These are phyloP conservation scores for Sphyrna mokarran DNA, from an alignment of 2,113 vertebrate species.

Conservation along the genomic window DNA sequence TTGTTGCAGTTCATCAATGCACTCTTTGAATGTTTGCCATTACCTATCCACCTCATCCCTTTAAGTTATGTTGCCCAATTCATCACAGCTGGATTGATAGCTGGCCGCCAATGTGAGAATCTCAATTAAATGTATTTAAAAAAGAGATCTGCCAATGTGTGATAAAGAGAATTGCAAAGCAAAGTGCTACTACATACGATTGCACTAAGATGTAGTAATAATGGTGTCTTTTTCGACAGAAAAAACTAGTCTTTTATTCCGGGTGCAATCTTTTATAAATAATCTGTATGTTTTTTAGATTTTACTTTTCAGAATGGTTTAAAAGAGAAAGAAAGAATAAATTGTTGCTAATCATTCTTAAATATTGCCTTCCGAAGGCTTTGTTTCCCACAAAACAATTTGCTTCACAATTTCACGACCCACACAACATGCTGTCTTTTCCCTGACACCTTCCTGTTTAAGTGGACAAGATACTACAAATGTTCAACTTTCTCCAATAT, in stretches of 20 bases:
- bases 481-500: neutral
- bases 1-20: too few relatives aligned
- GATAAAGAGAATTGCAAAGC: neutral
- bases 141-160: neutral
- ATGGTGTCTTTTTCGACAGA: neutral
- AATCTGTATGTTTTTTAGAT: neutral
- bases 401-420: neutral
- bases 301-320: neutral
- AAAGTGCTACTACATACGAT: neutral
- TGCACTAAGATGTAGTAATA: neutral
- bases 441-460: neutral
- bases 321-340: neutral
- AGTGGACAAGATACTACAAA: neutral
- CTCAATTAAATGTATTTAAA: neutral
- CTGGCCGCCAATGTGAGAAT: too few relatives aligned
- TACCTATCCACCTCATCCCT: too few relatives aligned
- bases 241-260: neutral
- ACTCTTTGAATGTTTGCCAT: too few relatives aligned
- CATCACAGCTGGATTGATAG: too few relatives aligned
- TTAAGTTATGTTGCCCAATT: too few relatives aligned
- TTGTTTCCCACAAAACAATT: neutral
- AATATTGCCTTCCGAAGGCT: neutral
- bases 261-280: neutral
- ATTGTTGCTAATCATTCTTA: neutral
- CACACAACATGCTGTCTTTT: neutral